Base-by-base conservation (phyloP, 2,888 invertebrate species). In the Mesorhabditis sp. region DNA sequence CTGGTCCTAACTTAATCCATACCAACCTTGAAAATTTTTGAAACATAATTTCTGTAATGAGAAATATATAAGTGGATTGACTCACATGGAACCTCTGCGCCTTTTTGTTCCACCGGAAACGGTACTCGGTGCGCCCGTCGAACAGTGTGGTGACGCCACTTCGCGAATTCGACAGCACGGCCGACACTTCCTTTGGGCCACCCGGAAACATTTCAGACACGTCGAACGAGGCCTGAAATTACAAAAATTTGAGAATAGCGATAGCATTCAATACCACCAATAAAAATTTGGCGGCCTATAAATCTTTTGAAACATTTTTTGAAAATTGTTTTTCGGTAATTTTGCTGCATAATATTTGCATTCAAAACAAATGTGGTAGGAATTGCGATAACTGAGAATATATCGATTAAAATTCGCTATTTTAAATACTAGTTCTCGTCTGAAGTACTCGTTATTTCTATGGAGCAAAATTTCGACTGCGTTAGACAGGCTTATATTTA, bases 41-140 rank as follows among this genome's bases (percentile, higher is more conserved):
- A 28, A 28, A 28, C 28, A 28, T 28, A 28, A 28, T 28, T 28
- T 28, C 28, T 28, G 28, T 4, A 42, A 50, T 43, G 41, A 15
- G 66, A 5, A 58, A 43, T 28, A 41, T 28, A 28, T 28, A 28
- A 28, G 28, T 28, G 28, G 28, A 28, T 28, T 28, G 44, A 43
- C 73, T 68, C 66, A 81, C 81, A 63, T 81, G 78, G 76, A 83
- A 83, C 44, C 76, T 70, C 67, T 76, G 76, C 66, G 76, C 72
- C 67, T 79, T 80, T 62, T 76, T 75, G 74, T 77, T 78, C 82
- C 82, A 83, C n/a, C 79, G 67, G 76, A 76, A 83, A 15, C 82
- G 73, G 71, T 81, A 83, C 2, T 80, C 82, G 15, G 72, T 75
- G 50, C 79, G 74, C 61, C 71, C 72, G 5, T 76, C 75, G 67